Base-by-base conservation (phyloP, 2,113 vertebrate species). In the Dipodomys ordii region DNA sequence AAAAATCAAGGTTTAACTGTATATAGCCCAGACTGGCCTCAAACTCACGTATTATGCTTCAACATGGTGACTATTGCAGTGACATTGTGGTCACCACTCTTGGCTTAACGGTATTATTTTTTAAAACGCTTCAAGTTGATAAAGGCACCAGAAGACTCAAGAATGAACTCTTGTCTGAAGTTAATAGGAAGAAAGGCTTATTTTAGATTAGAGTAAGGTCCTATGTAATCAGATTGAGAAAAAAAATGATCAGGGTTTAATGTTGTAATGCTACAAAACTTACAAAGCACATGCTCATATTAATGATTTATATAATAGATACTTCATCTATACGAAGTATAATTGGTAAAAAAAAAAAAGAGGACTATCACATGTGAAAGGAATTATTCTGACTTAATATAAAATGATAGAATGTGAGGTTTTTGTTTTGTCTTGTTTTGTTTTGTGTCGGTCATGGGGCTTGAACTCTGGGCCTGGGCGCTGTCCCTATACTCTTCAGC, bases 231-330 rank as follows among this genome's bases (percentile, higher is more conserved):
- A 83, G 39, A 81, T 23, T 72, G 7, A 90, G 90, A 79, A 60
- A 67, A 65, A n/a, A 12, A 35, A 46, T 78, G 20, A 67, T 82
- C 74, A 94, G 20, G 81, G 30, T 65, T 73, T 67, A 83, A 88
- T 79, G 11, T 25, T 68, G 3, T 44, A 49, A 78, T 86, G 64
- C 49, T 20, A n/a, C 81, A 62, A 95, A 93, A 87, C 27, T 27
- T 93, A 77, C 57, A 84, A 79, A 67, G 85, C 25, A 32, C 71
- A 93, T 62, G 71, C 35, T 88, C 44, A 53, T 94, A 60, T 64
- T 86, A 79, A 83, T 92, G 28, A 87, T 18, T 49, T 68, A 53
- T 7, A 5, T 44, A 53, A 74, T 22, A 82, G 68, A 65, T 85
- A 69, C 32, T 83, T 28, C 12, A 53, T 68, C 65, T 49, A 18